Conservation (phyloP, 1,140 invertebrate species). For the Bombus pascuorum region DNA sequence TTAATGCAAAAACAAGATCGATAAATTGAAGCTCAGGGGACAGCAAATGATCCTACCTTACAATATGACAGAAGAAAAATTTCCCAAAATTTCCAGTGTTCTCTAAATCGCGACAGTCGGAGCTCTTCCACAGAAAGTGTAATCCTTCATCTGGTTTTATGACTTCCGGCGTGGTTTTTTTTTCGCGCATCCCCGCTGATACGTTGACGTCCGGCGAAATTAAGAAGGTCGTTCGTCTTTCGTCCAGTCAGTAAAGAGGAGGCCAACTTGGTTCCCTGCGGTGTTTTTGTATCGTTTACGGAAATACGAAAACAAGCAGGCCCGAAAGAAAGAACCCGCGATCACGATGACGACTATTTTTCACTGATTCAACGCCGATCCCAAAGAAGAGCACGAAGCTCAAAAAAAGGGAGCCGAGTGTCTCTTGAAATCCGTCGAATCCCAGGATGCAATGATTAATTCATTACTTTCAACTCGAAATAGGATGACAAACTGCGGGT, state of each 20-base stretch:
- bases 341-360: slow-evolving; percentile 56
- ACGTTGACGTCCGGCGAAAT: slow-evolving; percentile 69
- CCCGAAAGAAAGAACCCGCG: neutral
- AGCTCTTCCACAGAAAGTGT: neutral
- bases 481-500: neutral
- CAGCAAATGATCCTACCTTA: too few relatives aligned
- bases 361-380: slow-evolving; percentile 27
- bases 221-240: slow-evolving; percentile 72
- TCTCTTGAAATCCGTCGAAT: slow-evolving; percentile 40
- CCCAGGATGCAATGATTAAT: slow-evolving; percentile 50
- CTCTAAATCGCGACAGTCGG: neutral
- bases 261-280: slow-evolving; percentile 46
- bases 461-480: slow-evolving; percentile 8
- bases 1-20: too few relatives aligned
- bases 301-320: slow-evolving; percentile 61
- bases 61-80: too few relatives aligned
- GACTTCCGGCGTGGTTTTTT: slow-evolving; percentile 60
- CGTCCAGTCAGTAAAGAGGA: slow-evolving; percentile 40
- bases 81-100: too few relatives aligned
- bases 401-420: slow-evolving; percentile 26
- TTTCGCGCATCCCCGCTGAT: slow-evolving; percentile 34
- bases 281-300: slow-evolving; percentile 64
- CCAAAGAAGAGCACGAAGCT: slow-evolving; percentile 1
- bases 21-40: too few relatives aligned
- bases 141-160: slow-evolving; percentile 71